Evolutionary conservation across 53 echinoderm and acorn worm species (phyloP), one percentile per base, ranked within the genome.

Genomic region (Holothuria leucospilota): DNA sequence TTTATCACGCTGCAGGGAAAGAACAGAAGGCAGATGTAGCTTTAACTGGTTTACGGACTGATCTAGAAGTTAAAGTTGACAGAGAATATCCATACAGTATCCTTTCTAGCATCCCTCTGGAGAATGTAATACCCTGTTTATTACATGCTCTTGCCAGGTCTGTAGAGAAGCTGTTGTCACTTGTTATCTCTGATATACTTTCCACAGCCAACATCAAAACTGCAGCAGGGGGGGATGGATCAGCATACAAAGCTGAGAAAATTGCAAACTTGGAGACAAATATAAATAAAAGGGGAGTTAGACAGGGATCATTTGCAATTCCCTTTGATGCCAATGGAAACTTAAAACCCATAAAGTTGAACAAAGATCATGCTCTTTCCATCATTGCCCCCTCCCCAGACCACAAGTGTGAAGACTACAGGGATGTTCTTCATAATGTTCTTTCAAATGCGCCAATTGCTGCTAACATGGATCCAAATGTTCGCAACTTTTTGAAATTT

Each of bases 1-100:
- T 94, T 40, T 94, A 94, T 65, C 66, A 77, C n/a, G 26, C 65
- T 40, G 59, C 59, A 5, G 62, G 86, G 41, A 91, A 94, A 62
- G 28, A 39, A 41, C 63, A 77, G 70, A 90, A 84, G 1, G 85
- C 78, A 59, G 62, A 60, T 16, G n/a, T n/a, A n/a, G n/a, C n/a
- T n/a, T n/a, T n/a, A n/a, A n/a, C n/a, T n/a, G n/a, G n/a, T n/a
- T n/a, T n/a, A n/a, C n/a, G n/a, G n/a, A n/a, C n/a, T n/a, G n/a
- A n/a, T n/a, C n/a, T n/a, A n/a, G n/a, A n/a, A n/a, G 28, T n/a
- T 26, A 16, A 24, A 26, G 23, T 68, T 26, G 69, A 68, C 29
- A 68, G 69, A 68, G 69, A 27, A 26, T 68, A 68, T 26, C 69
- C 69, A 13, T 15, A 68, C 26, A 68, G 69, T 26, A 38, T 69